Evolutionary conservation across 2,888 invertebrate genomes (phyloP).

Genomic region (Flexamia atlantica): DNA sequence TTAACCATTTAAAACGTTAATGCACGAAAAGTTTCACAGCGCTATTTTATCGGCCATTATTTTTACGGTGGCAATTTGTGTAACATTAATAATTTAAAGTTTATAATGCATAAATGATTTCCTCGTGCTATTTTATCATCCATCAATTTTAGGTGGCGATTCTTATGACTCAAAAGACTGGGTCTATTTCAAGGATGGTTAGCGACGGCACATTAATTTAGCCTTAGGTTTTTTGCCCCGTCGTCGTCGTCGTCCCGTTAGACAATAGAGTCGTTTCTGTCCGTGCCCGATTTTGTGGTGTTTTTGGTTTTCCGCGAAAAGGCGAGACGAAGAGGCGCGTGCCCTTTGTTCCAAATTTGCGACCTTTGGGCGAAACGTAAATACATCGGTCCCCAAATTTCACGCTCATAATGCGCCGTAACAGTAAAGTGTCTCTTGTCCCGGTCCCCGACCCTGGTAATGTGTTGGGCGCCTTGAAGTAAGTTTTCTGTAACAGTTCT

Average conservation of each 20-base stretch:
- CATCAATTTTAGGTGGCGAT: no score
- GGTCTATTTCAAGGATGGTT: background rate
- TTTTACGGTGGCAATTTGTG: no score
- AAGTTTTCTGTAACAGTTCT: no score
- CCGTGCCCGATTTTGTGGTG: background rate
- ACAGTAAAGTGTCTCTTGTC: background rate
- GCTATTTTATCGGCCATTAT: no score
- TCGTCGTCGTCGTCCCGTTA: background rate
- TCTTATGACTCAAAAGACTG: no score
- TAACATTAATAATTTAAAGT: no score
- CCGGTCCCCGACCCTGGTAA: no score
- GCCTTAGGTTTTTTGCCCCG: background rate
- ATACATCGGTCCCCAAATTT: background rate
- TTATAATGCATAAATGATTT: no score
- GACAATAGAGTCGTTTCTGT: background rate
- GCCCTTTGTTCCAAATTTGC: slow-evolving; percentile 14
- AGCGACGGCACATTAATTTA: background rate
- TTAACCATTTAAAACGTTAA: no score
- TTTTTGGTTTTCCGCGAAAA: slow-evolving; percentile 11
- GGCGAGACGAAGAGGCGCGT: slow-evolving; percentile 9
- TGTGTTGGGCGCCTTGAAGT: no score
- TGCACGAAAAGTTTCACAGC: no score
- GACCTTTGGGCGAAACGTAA: background rate
- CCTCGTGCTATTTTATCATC: no score
- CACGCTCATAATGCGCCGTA: background rate